These are phyloP conservation scores for Tubiluchus corallicola DNA, from an alignment of 2,888 invertebrate species.

Conservation along the genomic window DNA sequence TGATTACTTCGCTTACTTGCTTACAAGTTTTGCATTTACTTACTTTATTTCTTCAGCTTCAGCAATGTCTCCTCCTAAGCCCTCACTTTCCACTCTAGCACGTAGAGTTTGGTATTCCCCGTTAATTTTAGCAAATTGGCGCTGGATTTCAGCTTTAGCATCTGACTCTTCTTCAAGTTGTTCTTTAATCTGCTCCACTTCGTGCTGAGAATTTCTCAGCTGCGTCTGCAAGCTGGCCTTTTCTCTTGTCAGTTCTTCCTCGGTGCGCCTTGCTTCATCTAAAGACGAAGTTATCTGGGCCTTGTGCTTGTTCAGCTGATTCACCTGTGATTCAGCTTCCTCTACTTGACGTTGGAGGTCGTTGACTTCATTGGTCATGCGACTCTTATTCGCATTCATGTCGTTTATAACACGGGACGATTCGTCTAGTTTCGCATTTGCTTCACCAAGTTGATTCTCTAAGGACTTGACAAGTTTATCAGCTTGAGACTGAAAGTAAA, in stretches of 20 bases:
- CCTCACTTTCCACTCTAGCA: neutral
- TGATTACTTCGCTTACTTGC: no score
- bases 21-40: no score
- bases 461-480: conserved; percentile 98
- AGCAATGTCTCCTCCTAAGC: neutral
- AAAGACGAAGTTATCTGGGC: conserved; percentile 83
- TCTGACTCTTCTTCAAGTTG: neutral
- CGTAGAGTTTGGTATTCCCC: neutral
- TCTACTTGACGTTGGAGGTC: conserved; percentile 79
- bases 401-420: conserved; percentile 90
- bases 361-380: neutral
- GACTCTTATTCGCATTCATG: conserved; percentile 35
- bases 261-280: conserved; percentile 91
- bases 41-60: neutral
- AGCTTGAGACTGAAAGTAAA: conserved; percentile 37
- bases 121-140: neutral
- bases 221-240: conserved; percentile 36
- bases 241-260: conserved; percentile 69
- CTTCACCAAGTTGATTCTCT: conserved; percentile 83
- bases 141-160: neutral
- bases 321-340: conserved; percentile 96
- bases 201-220: conserved; percentile 15
- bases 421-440: conserved; percentile 88
- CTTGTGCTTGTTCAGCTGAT: conserved; percentile 80
- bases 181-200: neutral